Percentiles rank a stretch among this genome's conserved stretches.
phyloP scores from a whole-genome alignment of 2,113 vertebrate species.

The Loxodonta africana region DNA sequence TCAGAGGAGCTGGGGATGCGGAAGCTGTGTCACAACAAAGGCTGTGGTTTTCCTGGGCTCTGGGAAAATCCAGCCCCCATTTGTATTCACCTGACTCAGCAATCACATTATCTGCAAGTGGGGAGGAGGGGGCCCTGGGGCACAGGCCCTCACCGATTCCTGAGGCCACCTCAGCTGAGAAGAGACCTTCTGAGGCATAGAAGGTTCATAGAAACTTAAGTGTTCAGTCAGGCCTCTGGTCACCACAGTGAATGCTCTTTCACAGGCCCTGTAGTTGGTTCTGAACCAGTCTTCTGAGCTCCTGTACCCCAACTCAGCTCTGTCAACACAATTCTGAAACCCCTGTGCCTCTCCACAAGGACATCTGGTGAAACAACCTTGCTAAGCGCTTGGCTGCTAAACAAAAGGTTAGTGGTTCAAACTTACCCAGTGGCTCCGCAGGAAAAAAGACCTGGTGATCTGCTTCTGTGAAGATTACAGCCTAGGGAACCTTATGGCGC shows the following conservation, averaged over 20 bases:
- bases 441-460: too few species aligned
- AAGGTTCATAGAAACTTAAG: neutral
- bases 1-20: conserved; percentile 66
- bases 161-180: too few species aligned
- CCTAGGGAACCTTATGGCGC: too few species aligned
- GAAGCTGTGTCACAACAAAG: conserved; percentile 83
- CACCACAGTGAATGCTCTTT: too few species aligned
- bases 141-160: too few species aligned
- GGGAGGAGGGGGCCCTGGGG: conserved; percentile 31
- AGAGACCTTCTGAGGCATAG: neutral
- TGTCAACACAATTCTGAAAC: neutral
- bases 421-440: too few species aligned
- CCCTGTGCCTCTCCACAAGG: too few species aligned
- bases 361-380: neutral
- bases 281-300: too few species aligned
- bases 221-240: neutral
- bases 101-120: conserved; percentile 64
- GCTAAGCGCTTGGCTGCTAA: too few species aligned
- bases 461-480: too few species aligned
- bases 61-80: conserved; percentile 68
- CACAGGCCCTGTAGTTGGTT: too few species aligned
- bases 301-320: neutral
- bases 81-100: conserved; percentile 82
- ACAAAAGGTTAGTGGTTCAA: neutral
- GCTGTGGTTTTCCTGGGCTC: conserved; percentile 84